Evolutionary conservation across 2,888 invertebrate genomes (phyloP).

Genomic region (Acholoe squamosa): DNA sequence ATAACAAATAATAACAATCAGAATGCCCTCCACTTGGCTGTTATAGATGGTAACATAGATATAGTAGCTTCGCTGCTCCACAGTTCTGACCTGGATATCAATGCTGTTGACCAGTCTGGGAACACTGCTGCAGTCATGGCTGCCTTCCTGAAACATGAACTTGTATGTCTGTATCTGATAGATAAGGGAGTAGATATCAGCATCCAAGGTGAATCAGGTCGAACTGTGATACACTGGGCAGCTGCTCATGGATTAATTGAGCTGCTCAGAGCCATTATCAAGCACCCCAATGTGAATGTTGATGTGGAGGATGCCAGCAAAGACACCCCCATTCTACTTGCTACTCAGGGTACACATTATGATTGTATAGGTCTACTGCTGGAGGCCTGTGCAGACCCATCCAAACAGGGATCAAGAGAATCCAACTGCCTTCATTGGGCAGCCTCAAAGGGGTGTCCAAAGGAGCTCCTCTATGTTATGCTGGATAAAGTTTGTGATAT

Average conservation of each 20-base stretch:
- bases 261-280: constrained; percentile 24
- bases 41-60: constrained; percentile 22
- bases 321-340: constrained; percentile 55
- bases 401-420: not conserved
- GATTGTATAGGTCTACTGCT: constrained; percentile 43
- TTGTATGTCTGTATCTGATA: constrained; percentile 38
- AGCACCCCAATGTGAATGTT: constrained; percentile 20
- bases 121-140: constrained; percentile 60
- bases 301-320: constrained; percentile 44
- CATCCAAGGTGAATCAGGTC: constrained; percentile 53
- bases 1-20: constrained; percentile 6
- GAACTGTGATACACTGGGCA: constrained; percentile 65
- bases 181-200: constrained; percentile 60
- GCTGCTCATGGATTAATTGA: constrained; percentile 43
- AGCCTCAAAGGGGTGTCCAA: constrained; percentile 23
- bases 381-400: not conserved
- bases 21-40: constrained; percentile 63
- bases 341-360: constrained; percentile 46
- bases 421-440: constrained; percentile 58
- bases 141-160: constrained; percentile 60
- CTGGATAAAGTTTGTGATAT: not conserved
- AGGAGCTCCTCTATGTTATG: not conserved
- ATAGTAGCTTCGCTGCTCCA: constrained; percentile 18
- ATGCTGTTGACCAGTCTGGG: constrained; percentile 60
- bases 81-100: not conserved